phyloP scores from a whole-genome alignment of 2,888 invertebrate genomes.

The Pediacus dermestoides region DNA sequence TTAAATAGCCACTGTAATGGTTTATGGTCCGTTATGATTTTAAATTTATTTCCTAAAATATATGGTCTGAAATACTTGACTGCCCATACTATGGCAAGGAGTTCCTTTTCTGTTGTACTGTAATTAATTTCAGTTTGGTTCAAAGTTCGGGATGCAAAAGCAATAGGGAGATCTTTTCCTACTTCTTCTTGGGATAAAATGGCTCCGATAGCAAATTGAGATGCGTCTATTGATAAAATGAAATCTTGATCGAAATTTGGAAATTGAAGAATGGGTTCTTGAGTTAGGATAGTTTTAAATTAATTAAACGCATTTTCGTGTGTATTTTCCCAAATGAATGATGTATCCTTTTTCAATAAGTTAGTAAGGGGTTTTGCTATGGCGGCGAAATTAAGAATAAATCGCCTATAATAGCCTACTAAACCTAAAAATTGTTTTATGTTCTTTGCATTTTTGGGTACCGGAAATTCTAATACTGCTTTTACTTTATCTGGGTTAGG shows the following conservation, averaged over 20 bases:
- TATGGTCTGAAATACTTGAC: too few relatives aligned
- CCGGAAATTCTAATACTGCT: slow-evolving; percentile 12
- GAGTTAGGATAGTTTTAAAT: background rate
- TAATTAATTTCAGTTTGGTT: too few relatives aligned
- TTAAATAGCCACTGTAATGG: too few relatives aligned
- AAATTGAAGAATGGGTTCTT: slow-evolving; percentile 8
- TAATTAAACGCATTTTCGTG: slow-evolving; percentile 18
- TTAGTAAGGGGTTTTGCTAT: slow-evolving; percentile 13
- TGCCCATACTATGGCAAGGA: too few relatives aligned
- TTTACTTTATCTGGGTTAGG: slow-evolving; percentile 20
- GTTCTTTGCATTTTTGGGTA: slow-evolving; percentile 13
- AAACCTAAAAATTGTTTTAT: slow-evolving; percentile 30
- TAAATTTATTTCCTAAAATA: too few relatives aligned
- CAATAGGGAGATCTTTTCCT: too few relatives aligned
- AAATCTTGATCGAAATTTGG: slow-evolving; percentile 25
- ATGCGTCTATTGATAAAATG: slow-evolving; percentile 34
- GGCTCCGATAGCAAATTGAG: slow-evolving; percentile 31
- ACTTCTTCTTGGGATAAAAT: slow-evolving; percentile 33
- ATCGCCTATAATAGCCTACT: slow-evolving; percentile 20
- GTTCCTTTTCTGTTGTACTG: too few relatives aligned
- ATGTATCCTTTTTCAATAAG: slow-evolving; percentile 29
- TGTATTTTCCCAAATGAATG: slow-evolving; percentile 9
- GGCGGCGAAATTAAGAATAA: slow-evolving; percentile 14
- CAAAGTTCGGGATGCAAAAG: too few relatives aligned
- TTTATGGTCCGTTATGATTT: too few relatives aligned